A percentile compares a stretch with the other conserved stretches of the same genome.
phyloP scores from a whole-genome alignment of 2,888 invertebrate genomes.

The Euproctis similis region DNA sequence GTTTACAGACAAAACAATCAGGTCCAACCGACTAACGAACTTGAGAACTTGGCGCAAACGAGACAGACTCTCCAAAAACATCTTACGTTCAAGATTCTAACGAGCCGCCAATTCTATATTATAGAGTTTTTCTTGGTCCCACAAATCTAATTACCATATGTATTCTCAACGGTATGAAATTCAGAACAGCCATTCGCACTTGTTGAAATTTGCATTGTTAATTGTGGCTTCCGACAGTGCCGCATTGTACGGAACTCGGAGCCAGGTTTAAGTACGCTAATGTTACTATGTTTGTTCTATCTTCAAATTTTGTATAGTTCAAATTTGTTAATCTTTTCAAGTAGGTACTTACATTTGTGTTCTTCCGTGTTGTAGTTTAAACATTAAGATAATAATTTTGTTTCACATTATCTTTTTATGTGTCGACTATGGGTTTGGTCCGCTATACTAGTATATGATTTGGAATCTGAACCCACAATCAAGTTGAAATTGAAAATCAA shows the following conservation, averaged over 20 bases:
- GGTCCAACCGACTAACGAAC: constrained; percentile 10
- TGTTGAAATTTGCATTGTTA: constrained; percentile 70
- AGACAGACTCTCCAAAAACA: constrained; percentile 9
- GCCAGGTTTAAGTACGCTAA: constrained; percentile 19
- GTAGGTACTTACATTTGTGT: constrained; percentile 14
- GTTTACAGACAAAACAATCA: constrained; percentile 6
- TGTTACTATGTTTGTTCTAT: constrained; percentile 19
- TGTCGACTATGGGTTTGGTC: not conserved
- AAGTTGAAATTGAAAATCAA: too few relatives aligned
- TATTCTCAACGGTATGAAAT: constrained; percentile 65
- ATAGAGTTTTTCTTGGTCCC: constrained; percentile 49
- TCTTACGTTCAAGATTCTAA: constrained; percentile 30
- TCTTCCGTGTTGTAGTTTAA: not conserved
- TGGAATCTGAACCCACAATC: too few relatives aligned
- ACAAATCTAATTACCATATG: constrained; percentile 63
- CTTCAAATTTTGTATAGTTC: constrained; percentile 14
- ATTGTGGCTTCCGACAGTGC: constrained; percentile 43
- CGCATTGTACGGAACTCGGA: constrained; percentile 22
- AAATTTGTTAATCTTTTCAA: constrained; percentile 16
- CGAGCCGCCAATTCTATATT: constrained; percentile 34
- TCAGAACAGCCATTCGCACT: constrained; percentile 56
- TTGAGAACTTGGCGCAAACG: constrained; percentile 12
- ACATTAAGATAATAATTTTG: constrained; percentile 1
- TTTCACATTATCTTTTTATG: not conserved
- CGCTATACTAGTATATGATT: not conserved